These are phyloP conservation scores for Cantharis rufa DNA, from an alignment of 2,888 invertebrate genomes.

Conservation along the genomic window DNA sequence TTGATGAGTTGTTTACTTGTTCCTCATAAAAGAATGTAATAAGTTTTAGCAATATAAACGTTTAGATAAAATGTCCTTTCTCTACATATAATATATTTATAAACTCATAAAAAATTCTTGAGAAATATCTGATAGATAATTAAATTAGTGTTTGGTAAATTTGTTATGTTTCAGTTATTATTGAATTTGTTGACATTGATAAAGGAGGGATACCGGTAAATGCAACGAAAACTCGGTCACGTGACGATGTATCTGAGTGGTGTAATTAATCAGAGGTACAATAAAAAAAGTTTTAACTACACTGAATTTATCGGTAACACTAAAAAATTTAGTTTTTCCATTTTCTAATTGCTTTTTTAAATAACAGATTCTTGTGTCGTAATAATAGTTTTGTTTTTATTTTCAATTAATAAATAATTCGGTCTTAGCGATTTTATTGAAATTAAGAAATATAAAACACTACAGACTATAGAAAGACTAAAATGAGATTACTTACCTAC, in stretches of 20 bases:
- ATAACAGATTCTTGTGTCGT: neutral
- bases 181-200: neutral
- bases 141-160: neutral
- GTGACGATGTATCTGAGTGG: neutral
- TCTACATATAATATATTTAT: neutral
- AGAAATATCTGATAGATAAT: neutral
- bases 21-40: neutral
- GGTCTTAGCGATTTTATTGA: too few relatives aligned
- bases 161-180: neutral
- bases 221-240: neutral
- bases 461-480: neutral
- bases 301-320: neutral
- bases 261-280: neutral
- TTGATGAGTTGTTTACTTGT: neutral
- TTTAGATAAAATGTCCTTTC: neutral
- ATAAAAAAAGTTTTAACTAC: neutral
- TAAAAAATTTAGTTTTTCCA: neutral
- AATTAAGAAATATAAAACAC: too few relatives aligned
- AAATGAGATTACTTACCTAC: neutral
- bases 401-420: neutral
- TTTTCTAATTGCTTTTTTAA: neutral
- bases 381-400: neutral
- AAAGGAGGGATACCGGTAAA: neutral
- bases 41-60: neutral
- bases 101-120: neutral